Conservation (phyloP, 2,113 vertebrate genomes). For the Chionomys nivalis region DNA sequence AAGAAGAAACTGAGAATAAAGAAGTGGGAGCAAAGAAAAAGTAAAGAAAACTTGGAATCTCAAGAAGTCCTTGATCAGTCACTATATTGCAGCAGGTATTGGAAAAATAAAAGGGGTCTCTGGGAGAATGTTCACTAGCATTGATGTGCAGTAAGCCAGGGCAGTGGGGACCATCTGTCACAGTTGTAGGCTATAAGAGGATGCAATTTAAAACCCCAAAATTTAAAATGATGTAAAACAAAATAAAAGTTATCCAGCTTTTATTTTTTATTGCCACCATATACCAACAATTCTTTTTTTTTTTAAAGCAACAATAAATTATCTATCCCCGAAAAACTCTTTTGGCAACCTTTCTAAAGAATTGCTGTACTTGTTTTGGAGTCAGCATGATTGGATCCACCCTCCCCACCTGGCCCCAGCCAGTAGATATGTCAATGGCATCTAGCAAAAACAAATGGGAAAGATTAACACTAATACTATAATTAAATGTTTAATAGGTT, state of each 20-base stretch:
- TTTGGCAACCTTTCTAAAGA: not conserved
- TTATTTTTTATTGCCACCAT: not conserved
- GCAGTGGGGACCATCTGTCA: not conserved
- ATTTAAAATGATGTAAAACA: not conserved
- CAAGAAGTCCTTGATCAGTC: not conserved
- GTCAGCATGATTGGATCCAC: not conserved
- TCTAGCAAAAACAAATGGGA: not conserved
- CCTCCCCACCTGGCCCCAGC: too few species aligned
- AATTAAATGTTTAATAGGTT: not conserved
- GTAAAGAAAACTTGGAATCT: not conserved
- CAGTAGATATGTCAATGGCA: not conserved
- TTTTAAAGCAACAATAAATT: not conserved
- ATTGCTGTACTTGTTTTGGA: not conserved
- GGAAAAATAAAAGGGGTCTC: not conserved
- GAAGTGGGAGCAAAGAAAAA: not conserved
- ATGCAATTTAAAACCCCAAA: not conserved
- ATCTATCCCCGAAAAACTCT: not conserved
- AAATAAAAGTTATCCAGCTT: not conserved
- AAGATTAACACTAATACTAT: not conserved
- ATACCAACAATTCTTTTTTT: not conserved
- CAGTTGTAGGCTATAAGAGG: not conserved
- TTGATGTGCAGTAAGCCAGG: not conserved
- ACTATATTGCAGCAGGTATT: not conserved
- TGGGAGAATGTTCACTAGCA: not conserved
- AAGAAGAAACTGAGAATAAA: not conserved